Evolutionary conservation across 2,113 vertebrate genomes (phyloP), one percentile per base, ranked within the genome.

Genomic region (Scortum barcoo): DNA sequence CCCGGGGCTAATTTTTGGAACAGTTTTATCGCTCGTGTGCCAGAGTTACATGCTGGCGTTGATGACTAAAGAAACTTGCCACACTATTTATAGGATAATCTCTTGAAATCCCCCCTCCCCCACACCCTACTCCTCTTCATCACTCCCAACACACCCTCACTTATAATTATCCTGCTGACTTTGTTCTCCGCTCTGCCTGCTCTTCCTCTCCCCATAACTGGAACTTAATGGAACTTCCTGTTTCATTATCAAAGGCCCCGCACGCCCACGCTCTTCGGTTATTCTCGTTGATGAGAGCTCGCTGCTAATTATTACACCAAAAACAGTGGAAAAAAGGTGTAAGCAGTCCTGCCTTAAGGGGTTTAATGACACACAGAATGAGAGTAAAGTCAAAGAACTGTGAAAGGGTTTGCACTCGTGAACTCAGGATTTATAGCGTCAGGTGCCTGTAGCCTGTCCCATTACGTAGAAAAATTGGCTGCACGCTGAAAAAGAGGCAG

Each of bases 71-170:
- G 76, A 72, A 90, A 88, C 69, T 80, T 67, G 67, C 62, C 53
- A 54, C 60, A 63, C 79, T 90, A 85, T 88, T 88, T 85, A 80
- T 80, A 78, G 82, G 56, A 78, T 86, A 83, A 83, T 90, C 86
- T 84, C n/a, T 7, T 84, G 62, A 84, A 88, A 73, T 53, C 80
- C 81, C 50, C 53, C 12, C 65, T 38, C 76, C 76, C 46, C 44
- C n/a, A n/a, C n/a, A n/a, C n/a, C n/a, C n/a, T n/a, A n/a, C n/a
- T n/a, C n/a, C n/a, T n/a, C n/a, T n/a, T n/a, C 66, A 26, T 67
- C 65, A 46, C 72, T n/a, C 33, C 73, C 54, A 33, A 50, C 54
- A 40, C 70, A 72, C 56, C 58, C 80, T 33, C 69, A 24, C 46
- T 84, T 53, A 17, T 83, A 83, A 80, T 89, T 75, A 78, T 72